Evolutionary conservation across 2,797 vertebrate species (phyloP).

Genomic region (Selene dorsalis): DNA sequence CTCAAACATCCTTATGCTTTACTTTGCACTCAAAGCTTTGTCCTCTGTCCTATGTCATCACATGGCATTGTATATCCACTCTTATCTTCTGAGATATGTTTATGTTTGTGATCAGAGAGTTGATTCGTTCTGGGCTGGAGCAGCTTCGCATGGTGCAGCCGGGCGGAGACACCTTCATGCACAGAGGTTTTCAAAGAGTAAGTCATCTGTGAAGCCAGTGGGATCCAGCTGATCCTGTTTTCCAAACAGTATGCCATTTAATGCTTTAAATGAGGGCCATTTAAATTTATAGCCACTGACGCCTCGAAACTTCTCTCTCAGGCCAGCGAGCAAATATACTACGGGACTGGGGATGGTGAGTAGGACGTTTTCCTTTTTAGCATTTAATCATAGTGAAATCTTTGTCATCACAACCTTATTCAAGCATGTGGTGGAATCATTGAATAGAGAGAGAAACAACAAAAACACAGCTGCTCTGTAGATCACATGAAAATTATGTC

Average conservation of each 20-base stretch:
- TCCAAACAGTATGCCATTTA: conserved; percentile 18
- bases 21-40: no score
- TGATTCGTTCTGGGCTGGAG: conserved; percentile 93
- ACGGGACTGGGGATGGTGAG: conserved; percentile 94
- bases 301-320: conserved; percentile 73
- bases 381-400: conserved; percentile 42
- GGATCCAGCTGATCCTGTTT: conserved; percentile 18
- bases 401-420: conserved; percentile 15
- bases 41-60: background rate
- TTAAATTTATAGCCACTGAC: conserved; percentile 59
- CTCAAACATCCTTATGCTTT: background rate
- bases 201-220: conserved; percentile 64
- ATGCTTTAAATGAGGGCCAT: conserved; percentile 21
- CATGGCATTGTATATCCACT: background rate
- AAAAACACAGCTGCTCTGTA: conserved; percentile 17
- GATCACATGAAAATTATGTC: conserved; percentile 11
- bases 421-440: conserved; percentile 25
- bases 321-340: conserved; percentile 99
- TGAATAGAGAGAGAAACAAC: conserved; percentile 10
- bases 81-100: background rate
- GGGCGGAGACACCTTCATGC: conserved; percentile 96
- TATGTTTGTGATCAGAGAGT: conserved; percentile 83
- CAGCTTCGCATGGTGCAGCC: conserved; percentile 92
- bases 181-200: conserved; percentile 94
- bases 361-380: conserved; percentile 41